A percentile compares a stretch with the other conserved stretches of the same genome.
Evolutionary conservation across 2,797 vertebrate genomes (phyloP).

Genomic region (Lutjanus argentimaculatus): DNA sequence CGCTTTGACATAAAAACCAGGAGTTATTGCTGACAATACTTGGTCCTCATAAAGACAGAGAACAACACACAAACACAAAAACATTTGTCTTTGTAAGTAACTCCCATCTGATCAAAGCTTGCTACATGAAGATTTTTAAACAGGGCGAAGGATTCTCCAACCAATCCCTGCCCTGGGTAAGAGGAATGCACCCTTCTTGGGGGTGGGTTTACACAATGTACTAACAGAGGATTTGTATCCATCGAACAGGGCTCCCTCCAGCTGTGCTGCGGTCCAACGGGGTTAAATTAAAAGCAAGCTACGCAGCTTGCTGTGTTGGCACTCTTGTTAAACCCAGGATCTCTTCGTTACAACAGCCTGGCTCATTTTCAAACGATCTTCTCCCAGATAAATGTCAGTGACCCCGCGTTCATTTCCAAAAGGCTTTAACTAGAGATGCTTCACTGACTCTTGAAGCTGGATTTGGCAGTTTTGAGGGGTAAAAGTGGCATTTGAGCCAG

Average conservation of each 20-base stretch:
- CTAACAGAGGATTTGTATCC: constrained; percentile 69
- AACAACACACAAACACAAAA: constrained; percentile 13
- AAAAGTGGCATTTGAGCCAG: constrained; percentile 66
- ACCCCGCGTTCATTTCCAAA: constrained; percentile 55
- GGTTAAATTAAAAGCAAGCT: constrained; percentile 74
- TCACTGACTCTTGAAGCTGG: constrained; percentile 50
- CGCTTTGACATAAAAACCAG: background rate
- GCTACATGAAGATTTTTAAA: constrained; percentile 48
- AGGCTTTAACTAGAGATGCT: constrained; percentile 57
- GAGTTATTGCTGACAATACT: background rate
- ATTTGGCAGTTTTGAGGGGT: constrained; percentile 48
- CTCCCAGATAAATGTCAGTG: constrained; percentile 65
- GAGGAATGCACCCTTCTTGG: constrained; percentile 57
- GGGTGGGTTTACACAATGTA: constrained; percentile 58
- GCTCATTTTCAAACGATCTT: constrained; percentile 61
- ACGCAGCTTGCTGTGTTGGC: constrained; percentile 46
- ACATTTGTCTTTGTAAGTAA: constrained; percentile 42
- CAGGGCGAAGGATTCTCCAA: constrained; percentile 32
- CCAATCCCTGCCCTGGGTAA: constrained; percentile 43
- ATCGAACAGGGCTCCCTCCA: constrained; percentile 62
- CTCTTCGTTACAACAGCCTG: constrained; percentile 57
- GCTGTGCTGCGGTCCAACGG: constrained; percentile 65
- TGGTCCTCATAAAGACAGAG: constrained; percentile 30
- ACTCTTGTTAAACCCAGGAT: constrained; percentile 41
- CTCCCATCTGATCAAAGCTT: too few relatives aligned